Conservation (phyloP, 1,140 invertebrate species). For the Heliothis virescens region DNA sequence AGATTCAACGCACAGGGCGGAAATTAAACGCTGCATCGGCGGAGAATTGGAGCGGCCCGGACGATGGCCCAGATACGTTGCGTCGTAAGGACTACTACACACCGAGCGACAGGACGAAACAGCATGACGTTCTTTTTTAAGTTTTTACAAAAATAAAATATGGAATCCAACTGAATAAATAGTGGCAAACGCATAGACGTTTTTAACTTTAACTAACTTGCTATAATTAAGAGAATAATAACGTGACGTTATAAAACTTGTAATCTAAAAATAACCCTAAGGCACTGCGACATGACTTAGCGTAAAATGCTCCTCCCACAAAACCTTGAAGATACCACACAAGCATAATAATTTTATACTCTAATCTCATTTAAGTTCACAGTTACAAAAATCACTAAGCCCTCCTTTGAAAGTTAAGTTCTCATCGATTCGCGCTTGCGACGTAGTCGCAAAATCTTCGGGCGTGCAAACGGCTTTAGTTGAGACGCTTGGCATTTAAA, state of each 20-base stretch:
- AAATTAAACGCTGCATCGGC: slow-evolving; percentile 44
- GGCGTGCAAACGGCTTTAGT: slow-evolving; percentile 4
- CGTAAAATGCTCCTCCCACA: not conserved
- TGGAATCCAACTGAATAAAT: too few relatives aligned
- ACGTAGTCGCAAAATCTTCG: not conserved
- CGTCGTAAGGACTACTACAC: slow-evolving; percentile 3
- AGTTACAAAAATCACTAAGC: not conserved
- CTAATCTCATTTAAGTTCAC: not conserved
- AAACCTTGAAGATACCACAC: not conserved
- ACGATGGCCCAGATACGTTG: slow-evolving; percentile 28
- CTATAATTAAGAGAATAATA: too few relatives aligned
- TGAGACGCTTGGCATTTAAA: slow-evolving; percentile 16
- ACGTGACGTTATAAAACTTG: too few relatives aligned
- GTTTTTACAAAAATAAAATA: too few relatives aligned
- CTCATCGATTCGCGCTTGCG: not conserved
- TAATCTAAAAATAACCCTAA: too few relatives aligned
- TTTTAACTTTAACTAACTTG: too few relatives aligned
- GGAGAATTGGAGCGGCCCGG: slow-evolving; percentile 40
- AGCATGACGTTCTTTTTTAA: too few relatives aligned
- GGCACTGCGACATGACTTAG: too few relatives aligned
- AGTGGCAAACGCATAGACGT: too few relatives aligned
- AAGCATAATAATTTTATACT: not conserved
- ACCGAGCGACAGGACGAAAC: not conserved
- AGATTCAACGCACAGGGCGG: slow-evolving; percentile 30
- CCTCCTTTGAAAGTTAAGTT: not conserved